Evolutionary conservation across 1,140 invertebrate genomes (phyloP), one percentile per base, ranked within the genome.

Genomic region (Listronotus bonariensis): DNA sequence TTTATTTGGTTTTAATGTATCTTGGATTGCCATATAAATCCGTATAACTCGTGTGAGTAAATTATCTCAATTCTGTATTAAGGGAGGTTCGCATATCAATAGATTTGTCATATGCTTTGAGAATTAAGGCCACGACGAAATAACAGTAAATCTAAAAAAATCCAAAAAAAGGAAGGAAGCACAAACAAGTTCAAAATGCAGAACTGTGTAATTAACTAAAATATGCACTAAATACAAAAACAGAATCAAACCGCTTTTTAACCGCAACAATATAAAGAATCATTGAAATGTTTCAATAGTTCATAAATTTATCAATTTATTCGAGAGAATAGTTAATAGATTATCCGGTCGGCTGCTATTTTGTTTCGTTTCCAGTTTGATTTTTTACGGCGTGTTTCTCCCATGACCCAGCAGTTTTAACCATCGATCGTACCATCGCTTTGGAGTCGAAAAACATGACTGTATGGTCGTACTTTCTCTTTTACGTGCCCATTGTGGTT

Each of bases 391-490:
- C 42, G 55, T 42, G 55, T 58, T 58, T 58, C 55, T 58, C 55
- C 55, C 55, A 58, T 58, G 55, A 58, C 55, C 55, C 55, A 58
- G 55, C 55, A 58, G 42, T 58, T 57, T 58, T 58, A 58, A 36
- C 26, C n/a, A 48, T 58, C 38, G 36, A 18, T 17, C 17, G 53
- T 55, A 58, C 42, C 55, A 58, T 36, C 41, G 42, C 20, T 56
- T 34, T 54, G 9, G 32, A 31, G n/a, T 42, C 43, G 43, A 34
- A 58, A 58, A 58, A 58, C 43, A 43, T 20, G 51, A 53, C 32
- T 11, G 34, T n/a, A 8, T 18, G 53, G 38, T 36, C 20, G 43
- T 58, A 58, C 55, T 58, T 58, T 58, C 55, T 58, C 55, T 58
- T 48, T 58, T 45, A 26, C 20, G 20, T 26, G 5, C 5, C 20